These are phyloP conservation scores for Erebia epiphron DNA, from an alignment of 2,888 invertebrate species.

Conservation along the genomic window DNA sequence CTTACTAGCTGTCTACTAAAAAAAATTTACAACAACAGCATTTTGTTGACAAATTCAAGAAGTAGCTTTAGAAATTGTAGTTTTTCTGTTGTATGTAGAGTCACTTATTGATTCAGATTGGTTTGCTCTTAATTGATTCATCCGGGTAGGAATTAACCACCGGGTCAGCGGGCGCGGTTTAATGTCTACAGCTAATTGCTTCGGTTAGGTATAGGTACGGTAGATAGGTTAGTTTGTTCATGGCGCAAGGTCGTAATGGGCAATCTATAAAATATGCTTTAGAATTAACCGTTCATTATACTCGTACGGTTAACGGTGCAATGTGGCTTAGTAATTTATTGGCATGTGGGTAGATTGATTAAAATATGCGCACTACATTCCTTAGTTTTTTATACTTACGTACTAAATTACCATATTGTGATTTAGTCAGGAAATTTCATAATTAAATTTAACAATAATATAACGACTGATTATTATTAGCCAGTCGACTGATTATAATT, in stretches of 20 bases:
- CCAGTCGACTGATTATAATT: too few relatives aligned
- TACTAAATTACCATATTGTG: too few relatives aligned
- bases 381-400: too few relatives aligned
- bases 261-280: constrained; percentile 21
- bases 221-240: constrained; percentile 29
- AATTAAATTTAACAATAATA: too few relatives aligned
- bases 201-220: constrained; percentile 24
- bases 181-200: constrained; percentile 60
- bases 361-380: too few relatives aligned
- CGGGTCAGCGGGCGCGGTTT: constrained; percentile 60
- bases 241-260: constrained; percentile 35
- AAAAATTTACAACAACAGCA: too few relatives aligned
- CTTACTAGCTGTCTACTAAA: too few relatives aligned
- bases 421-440: too few relatives aligned
- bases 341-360: neutral
- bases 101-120: constrained; percentile 30
- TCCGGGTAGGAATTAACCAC: constrained; percentile 55
- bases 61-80: too few relatives aligned
- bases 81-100: neutral
- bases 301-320: constrained; percentile 1
- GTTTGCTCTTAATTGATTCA: constrained; percentile 44
- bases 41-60: too few relatives aligned
- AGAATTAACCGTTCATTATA: constrained; percentile 12
- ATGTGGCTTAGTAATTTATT: constrained; percentile 2
- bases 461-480: too few relatives aligned